These are phyloP conservation scores for Sinella curviseta DNA, from an alignment of 1,140 invertebrate species.

Conservation along the genomic window DNA sequence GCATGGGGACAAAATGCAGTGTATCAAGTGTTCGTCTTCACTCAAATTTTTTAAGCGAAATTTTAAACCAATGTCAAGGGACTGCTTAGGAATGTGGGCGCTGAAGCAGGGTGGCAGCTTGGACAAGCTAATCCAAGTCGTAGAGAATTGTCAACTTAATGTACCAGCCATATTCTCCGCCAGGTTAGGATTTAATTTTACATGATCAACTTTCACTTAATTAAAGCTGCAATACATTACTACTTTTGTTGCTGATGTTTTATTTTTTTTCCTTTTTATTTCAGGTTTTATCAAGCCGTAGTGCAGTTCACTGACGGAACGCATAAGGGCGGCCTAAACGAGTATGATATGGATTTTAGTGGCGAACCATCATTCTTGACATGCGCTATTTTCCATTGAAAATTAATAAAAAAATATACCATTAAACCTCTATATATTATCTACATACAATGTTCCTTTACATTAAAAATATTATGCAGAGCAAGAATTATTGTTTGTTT, in stretches of 20 bases:
- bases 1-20: neutral
- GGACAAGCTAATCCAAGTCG: neutral
- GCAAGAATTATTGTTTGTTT: no score
- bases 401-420: neutral
- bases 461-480: no score
- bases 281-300: slow-evolving; percentile 5
- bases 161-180: neutral
- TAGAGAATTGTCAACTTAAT: neutral
- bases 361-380: neutral
- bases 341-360: neutral
- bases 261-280: neutral
- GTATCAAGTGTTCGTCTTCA: neutral
- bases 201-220: neutral
- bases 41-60: neutral
- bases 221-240: no score
- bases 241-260: neutral
- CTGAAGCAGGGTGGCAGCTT: neutral
- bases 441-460: no score
- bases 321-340: neutral
- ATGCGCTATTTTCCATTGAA: neutral
- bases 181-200: neutral
- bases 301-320: neutral
- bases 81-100: slow-evolving; percentile 9
- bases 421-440: no score
- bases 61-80: neutral